These are phyloP conservation scores for Ptyas mucosa DNA, from an alignment of 2,113 vertebrate species.

Conservation along the genomic window DNA sequence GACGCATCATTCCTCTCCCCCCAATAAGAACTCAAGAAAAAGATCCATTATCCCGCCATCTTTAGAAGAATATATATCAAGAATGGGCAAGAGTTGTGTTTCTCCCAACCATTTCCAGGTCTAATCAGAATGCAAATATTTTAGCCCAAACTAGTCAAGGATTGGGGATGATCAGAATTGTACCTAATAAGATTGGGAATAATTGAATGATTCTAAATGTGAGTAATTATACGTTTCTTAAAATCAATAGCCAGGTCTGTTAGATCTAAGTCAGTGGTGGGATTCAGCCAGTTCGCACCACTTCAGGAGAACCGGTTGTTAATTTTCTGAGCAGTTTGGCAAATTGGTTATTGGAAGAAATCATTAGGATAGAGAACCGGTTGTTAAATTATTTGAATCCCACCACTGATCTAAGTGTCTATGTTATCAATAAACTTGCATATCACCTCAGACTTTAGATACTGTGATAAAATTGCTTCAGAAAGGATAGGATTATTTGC, in stretches of 20 bases:
- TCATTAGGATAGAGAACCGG: too few species aligned
- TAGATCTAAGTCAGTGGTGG: neutral
- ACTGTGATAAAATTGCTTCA: neutral
- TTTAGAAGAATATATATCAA: neutral
- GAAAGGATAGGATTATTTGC: neutral
- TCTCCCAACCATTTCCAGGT: neutral
- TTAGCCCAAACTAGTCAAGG: neutral
- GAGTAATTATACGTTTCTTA: neutral
- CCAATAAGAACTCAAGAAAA: neutral
- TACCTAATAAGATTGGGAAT: neutral
- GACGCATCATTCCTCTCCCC: slow-evolving; percentile 9
- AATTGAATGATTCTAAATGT: neutral
- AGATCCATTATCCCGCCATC: neutral
- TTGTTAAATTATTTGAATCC: too few species aligned
- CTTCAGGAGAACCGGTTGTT: too few species aligned
- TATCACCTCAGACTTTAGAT: neutral
- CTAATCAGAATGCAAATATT: neutral
- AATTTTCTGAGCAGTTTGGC: too few species aligned
- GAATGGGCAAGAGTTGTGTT: neutral
- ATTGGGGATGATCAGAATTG: neutral
- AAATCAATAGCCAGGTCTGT: neutral
- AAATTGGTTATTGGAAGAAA: too few species aligned
- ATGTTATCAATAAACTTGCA: neutral
- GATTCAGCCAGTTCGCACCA: too few species aligned
- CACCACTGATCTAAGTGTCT: neutral